phyloP scores from a whole-genome alignment of 1,140 invertebrate species.

The Brachionus calyciflorus region DNA sequence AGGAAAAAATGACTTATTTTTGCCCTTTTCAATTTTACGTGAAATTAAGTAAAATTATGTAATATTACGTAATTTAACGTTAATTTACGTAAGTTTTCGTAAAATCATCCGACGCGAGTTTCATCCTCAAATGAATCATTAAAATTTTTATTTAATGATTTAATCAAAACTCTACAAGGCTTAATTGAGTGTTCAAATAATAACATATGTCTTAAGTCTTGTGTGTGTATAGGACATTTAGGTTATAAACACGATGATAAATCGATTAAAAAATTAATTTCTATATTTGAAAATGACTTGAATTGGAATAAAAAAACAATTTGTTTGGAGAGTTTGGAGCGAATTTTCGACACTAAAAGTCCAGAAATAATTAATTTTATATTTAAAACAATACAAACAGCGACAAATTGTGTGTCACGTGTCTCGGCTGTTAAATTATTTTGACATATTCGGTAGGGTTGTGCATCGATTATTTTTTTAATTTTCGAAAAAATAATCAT shows the following conservation, averaged over 20 bases:
- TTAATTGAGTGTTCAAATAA: neutral
- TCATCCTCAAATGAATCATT: neutral
- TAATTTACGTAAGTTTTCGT: too few relatives aligned
- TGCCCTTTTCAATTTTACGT: too few relatives aligned
- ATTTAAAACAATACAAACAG: neutral
- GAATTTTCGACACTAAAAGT: conserved; percentile 13
- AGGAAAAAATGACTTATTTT: too few relatives aligned
- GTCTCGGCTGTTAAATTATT: conserved; percentile 11
- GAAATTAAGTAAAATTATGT: too few relatives aligned
- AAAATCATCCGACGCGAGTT: too few relatives aligned
- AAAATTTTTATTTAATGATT: neutral
- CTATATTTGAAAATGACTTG: neutral
- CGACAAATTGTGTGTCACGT: neutral
- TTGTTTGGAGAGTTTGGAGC: conserved; percentile 22
- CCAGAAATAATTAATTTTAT: neutral
- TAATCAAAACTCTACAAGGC: conserved; percentile 15
- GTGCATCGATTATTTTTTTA: neutral
- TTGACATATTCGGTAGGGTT: too few relatives aligned
- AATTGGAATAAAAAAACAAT: conserved; percentile 6
- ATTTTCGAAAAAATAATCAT: neutral
- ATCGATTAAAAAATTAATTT: neutral
- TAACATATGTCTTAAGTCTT: neutral
- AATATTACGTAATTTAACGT: too few relatives aligned
- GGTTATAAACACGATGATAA: neutral
- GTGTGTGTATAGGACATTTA: conserved; percentile 20